Evolutionary conservation across 2,888 invertebrate species (phyloP).

Genomic region (Caenorhabditis uteleia): DNA sequence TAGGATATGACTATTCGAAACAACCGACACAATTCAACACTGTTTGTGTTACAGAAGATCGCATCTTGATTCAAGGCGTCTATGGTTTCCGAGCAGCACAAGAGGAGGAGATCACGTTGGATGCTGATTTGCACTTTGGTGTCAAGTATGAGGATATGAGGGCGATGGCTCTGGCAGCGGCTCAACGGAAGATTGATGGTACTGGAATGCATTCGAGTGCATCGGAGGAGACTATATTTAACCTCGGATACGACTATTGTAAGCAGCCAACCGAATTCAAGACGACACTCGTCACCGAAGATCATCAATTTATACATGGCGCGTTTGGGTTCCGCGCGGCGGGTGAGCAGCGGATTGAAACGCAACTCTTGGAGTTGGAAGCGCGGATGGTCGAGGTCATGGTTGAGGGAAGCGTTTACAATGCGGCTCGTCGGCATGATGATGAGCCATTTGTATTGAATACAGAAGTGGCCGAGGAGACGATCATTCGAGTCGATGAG

Average conservation of each 20-base stretch:
- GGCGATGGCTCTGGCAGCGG: slow-evolving; percentile 33
- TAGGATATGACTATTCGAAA: slow-evolving; percentile 50
- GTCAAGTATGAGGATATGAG: slow-evolving; percentile 18
- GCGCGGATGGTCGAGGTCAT: slow-evolving; percentile 52
- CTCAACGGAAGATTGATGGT: slow-evolving; percentile 33
- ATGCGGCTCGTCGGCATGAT: slow-evolving; percentile 53
- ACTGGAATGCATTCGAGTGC: slow-evolving; percentile 46
- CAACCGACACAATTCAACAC: slow-evolving; percentile 52
- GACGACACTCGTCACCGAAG: slow-evolving; percentile 39
- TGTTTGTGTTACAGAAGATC: slow-evolving; percentile 38
- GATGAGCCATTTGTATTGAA: slow-evolving; percentile 52
- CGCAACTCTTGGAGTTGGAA: slow-evolving; percentile 34
- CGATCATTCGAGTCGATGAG: slow-evolving; percentile 46
- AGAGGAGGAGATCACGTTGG: slow-evolving; percentile 34
- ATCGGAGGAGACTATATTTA: slow-evolving; percentile 55
- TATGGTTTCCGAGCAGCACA: slow-evolving; percentile 37
- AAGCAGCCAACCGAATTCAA: slow-evolving; percentile 54
- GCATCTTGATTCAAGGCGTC: slow-evolving; percentile 30
- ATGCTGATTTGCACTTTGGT: slow-evolving; percentile 33
- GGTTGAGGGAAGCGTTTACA: slow-evolving; percentile 55
- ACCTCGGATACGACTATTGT: slow-evolving; percentile 50
- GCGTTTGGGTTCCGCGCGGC: slow-evolving; percentile 37
- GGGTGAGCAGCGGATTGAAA: slow-evolving; percentile 39
- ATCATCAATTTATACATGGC: slow-evolving; percentile 29
- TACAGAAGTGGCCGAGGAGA: slow-evolving; percentile 55